A percentile compares a stretch with the other conserved stretches of the same genome.
These are phyloP conservation scores for Drosophila miranda DNA, from an alignment of 1,140 invertebrate species.

Conservation along the genomic window DNA sequence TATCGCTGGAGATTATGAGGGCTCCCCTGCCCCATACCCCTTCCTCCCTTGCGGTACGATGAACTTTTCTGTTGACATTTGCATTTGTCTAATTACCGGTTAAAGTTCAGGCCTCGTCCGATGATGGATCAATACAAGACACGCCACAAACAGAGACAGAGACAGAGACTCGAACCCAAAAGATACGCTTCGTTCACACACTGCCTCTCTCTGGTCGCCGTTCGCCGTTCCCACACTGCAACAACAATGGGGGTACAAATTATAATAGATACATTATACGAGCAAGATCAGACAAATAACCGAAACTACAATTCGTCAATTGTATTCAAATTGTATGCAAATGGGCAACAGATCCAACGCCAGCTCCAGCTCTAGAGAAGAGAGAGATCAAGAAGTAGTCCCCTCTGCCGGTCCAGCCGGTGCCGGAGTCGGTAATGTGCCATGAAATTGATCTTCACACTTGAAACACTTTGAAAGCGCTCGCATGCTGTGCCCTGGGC, in stretches of 20 bases:
- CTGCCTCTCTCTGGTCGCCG: no score
- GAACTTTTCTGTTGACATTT: conserved; percentile 80
- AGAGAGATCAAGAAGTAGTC: conserved; percentile 26
- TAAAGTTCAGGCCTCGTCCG: conserved; percentile 64
- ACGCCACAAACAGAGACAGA: conserved; percentile 54
- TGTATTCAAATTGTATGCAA: conserved; percentile 80
- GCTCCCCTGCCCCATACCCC: not conserved
- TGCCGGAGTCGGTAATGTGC: conserved; percentile 61
- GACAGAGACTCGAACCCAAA: not conserved
- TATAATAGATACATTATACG: conserved; percentile 75
- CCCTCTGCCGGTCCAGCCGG: conserved; percentile 7
- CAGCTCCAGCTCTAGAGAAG: conserved; percentile 5
- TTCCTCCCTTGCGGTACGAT: conserved; percentile 23
- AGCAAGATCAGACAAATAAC: conserved; percentile 62
- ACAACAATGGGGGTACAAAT: conserved; percentile 45
- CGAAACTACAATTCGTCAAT: conserved; percentile 76
- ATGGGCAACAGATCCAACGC: conserved; percentile 21
- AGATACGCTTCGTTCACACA: conserved; percentile 5
- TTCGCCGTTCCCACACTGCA: not conserved
- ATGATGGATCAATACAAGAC: conserved; percentile 70
- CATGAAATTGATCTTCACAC: conserved; percentile 82
- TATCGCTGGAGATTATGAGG: conserved; percentile 72
- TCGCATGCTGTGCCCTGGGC: conserved; percentile 66
- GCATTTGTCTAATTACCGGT: conserved; percentile 67
- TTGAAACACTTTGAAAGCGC: conserved; percentile 81